Evolutionary conservation across 2,113 vertebrate genomes (phyloP), one percentile per base, ranked within the genome.

Genomic region (Dermatemys mawii): DNA sequence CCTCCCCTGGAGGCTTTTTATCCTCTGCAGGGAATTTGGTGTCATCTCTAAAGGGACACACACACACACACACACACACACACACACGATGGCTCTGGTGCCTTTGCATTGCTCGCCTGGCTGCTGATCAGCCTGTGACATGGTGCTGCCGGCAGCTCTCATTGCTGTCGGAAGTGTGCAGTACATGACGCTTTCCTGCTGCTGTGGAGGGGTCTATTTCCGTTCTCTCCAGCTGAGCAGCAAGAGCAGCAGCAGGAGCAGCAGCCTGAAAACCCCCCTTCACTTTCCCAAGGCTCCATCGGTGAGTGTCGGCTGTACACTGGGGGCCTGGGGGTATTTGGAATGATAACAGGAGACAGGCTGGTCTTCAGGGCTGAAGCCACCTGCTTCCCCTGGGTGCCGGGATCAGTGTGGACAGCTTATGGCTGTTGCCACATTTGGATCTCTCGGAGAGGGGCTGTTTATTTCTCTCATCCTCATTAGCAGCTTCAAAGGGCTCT

Each of bases 181-280:
- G 92, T 63, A 26, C 86, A 26, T 95, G 93, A 95, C 93, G 93
- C 89, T 49, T 84, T 88, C 88, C 91, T 87, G 91, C 76, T 41
- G 27, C 49, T 11, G 19, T 67, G 46, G 32, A 51, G 48, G 50
- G 48, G 57, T 78, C 49, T 13, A 22, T 87, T 90, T 92, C 90
- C 73, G 90, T 67, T 48, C 81, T 87, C 50, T 49, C 46, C n/a
- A 60, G 86, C 55, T 67, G 46, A 35, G 63, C 83, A 19, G 50
- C 81, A 27, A 14, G 46, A 38, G 38, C 89, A 63, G 93, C 83
- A 22, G 83, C 83, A 35, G 83, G 51, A 86, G 32, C 38, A 80
- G 87, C 83, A 14, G 67, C 67, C 38, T 57, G 54, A 41, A 35
- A 49, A 50, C 48, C 50, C 7, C 9, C 35, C 17, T 38, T 11